Conservation (phyloP, 1,140 invertebrate genomes). For the Lysiphlebus fabarum region DNA sequence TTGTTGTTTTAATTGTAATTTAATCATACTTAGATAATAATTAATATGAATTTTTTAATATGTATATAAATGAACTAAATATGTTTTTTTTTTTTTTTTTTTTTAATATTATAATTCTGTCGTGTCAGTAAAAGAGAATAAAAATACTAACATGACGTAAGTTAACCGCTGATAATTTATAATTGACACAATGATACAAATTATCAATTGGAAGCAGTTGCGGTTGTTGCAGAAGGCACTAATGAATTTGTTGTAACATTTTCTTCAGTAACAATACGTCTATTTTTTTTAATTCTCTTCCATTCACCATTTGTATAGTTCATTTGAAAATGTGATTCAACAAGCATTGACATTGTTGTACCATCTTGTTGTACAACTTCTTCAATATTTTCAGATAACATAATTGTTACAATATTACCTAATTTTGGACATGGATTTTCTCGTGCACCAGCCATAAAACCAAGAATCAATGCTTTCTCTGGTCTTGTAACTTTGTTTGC, state of each 20-base stretch:
- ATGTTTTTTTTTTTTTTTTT: too few relatives aligned
- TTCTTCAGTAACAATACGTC: conserved; percentile 61
- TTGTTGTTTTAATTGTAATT: too few relatives aligned
- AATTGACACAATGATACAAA: neutral
- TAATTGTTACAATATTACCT: conserved; percentile 89
- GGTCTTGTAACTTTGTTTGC: conserved; percentile 93
- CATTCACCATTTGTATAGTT: conserved; percentile 93
- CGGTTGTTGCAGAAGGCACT: conserved; percentile 35
- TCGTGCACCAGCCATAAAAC: conserved; percentile 95
- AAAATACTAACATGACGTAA: too few relatives aligned
- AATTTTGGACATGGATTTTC: conserved; percentile 93
- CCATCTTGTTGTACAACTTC: conserved; percentile 73
- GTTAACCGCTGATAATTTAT: neutral
- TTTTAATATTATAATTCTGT: too few relatives aligned
- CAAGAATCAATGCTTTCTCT: conserved; percentile 94
- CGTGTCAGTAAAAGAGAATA: too few relatives aligned
- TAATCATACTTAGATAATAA: too few relatives aligned
- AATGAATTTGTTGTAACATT: conserved; percentile 33
- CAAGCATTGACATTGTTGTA: conserved; percentile 69
- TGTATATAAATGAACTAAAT: too few relatives aligned
- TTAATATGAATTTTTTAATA: too few relatives aligned
- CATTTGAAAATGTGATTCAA: conserved; percentile 95
- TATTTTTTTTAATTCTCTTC: conserved; percentile 85
- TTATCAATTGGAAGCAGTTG: conserved; percentile 44
- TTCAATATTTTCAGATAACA: conserved; percentile 85